Base-by-base conservation (phyloP, 64 coral and sea anemone species). In the Montipora capricornis region DNA sequence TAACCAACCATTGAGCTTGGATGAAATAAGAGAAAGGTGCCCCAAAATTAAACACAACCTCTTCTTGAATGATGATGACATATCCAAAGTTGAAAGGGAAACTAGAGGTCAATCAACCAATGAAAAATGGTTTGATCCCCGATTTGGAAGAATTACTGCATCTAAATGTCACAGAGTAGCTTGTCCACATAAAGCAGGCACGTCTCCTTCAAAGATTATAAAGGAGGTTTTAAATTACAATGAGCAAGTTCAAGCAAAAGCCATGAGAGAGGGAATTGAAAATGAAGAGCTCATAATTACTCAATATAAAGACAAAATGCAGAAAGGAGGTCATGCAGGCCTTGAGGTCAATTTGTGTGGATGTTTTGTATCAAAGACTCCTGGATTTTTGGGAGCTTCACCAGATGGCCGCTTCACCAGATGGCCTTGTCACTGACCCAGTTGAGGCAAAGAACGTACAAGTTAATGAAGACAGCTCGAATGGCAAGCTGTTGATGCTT, bases 161-260 rank as follows among this genome's bases (percentile, higher is more conserved):
- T 87, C 94, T 46, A 95, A 91, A 88, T 88, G 83, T 92, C 45
- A 95, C 73, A 95, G 94, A 82, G 89, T 91, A 12, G 94, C 81
- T 74, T 91, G 92, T 83, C 61, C 75, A 46, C 86, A 91, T 76
- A 95, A 85, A 44, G 52, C 82, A 45, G 47, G n/a, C 47, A 91
- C 82, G 20, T 91, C 82, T 24, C 94, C 94, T 73, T 53, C 89
- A 80, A 91, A 95, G 67, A 91, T 91, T 66, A 74, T 95, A 2
- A 95, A 86, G 59, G 93, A 95, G 5, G 52, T 91, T 87, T 95
- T 95, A 83, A 71, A 90, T 22, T 95, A 95, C 62, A 75, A 46
- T 69, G 17, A 82, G 47, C 13, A 16, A 57, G 52, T 86, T 8
- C 91, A 84, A 82, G 87, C 82, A 87, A 93, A 87, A 68, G 80